phyloP scores from a whole-genome alignment of 2,113 vertebrate genomes.

The Elachura formosa region DNA sequence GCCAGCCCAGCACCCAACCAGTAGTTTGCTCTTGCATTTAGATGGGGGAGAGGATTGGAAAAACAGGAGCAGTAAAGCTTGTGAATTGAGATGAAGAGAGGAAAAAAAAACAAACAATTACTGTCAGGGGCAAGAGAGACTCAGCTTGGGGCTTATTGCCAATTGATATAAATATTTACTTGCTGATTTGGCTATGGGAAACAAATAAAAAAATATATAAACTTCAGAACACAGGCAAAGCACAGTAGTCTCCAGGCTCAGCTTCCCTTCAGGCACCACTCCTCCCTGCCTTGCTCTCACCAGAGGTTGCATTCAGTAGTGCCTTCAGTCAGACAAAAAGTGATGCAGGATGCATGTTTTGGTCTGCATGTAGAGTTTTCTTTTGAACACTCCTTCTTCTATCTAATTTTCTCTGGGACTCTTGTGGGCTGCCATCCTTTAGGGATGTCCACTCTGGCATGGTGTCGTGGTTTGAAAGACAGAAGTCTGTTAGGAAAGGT shows the following conservation, averaged over 20 bases:
- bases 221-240: neutral
- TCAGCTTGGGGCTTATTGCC: neutral
- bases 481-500: no score
- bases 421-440: neutral
- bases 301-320: neutral
- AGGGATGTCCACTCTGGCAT: neutral
- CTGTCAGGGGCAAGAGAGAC: neutral
- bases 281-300: neutral
- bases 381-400: neutral
- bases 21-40: neutral
- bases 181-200: neutral
- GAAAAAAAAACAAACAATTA: neutral
- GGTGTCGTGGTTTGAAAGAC: no score
- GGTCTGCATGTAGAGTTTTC: neutral
- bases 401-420: neutral
- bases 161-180: neutral
- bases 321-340: neutral
- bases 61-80: neutral
- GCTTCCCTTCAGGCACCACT: neutral
- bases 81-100: neutral
- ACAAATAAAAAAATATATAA: neutral
- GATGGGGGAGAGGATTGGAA: neutral
- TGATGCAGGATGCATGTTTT: fast-evolving
- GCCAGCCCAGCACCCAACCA: neutral
- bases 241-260: neutral